Evolutionary conservation across 1,140 invertebrate species (phyloP).

Genomic region (roundworm (Caenorhabditis elegans)): DNA sequence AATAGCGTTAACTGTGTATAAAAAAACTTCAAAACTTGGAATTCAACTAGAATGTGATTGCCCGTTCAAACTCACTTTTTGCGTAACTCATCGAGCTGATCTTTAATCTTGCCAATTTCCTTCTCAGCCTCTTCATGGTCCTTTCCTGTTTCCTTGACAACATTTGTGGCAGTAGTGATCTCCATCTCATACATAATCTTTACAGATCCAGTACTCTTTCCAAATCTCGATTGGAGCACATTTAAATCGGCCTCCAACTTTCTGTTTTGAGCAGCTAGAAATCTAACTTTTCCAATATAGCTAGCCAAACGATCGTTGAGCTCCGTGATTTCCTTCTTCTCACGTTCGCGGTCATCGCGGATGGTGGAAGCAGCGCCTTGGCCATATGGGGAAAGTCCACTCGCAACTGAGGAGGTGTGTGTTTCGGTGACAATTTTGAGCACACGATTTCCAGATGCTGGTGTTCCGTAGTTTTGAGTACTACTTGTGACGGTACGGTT

Average conservation of each 20-base stretch:
- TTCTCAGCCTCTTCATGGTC: conserved; percentile 48
- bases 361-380: conserved; percentile 66
- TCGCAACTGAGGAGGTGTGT: conserved; percentile 41
- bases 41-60: too few species aligned
- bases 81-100: conserved; percentile 51
- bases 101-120: conserved; percentile 48
- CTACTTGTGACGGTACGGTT: conserved; percentile 45
- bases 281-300: conserved; percentile 70
- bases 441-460: conserved; percentile 43
- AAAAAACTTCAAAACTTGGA: too few species aligned
- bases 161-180: conserved; percentile 59
- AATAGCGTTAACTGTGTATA: too few species aligned
- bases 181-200: conserved; percentile 70
- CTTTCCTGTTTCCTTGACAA: conserved; percentile 55
- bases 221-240: conserved; percentile 67
- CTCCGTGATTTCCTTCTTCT: conserved; percentile 69
- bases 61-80: conserved; percentile 47
- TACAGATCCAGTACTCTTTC: conserved; percentile 68
- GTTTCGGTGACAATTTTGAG: conserved; percentile 62
- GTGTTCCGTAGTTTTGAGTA: conserved; percentile 29
- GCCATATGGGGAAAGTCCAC: conserved; percentile 57
- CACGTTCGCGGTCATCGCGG: conserved; percentile 67
- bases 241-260: conserved; percentile 68
- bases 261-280: conserved; percentile 69
- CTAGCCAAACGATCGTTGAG: conserved; percentile 69